Evolutionary conservation across 1,140 invertebrate species (phyloP).

Genomic region (Apis mellifera): Amel_HAv3.1 CM009938.2:3429501-3430000

Average conservation of each 20-base stretch:
- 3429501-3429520: no score
- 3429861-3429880: not conserved
- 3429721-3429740: slow-evolving; percentile 27
- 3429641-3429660: not conserved
- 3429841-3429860: not conserved
- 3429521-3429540: no score
- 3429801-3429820: not conserved
- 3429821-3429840: not conserved
- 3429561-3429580: not conserved
- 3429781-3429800: slow-evolving; percentile 23
- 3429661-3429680: slow-evolving; percentile 24
- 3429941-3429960: no score
- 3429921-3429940: no score
- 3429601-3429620: not conserved
- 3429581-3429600: not conserved
- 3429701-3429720: not conserved
- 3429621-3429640: not conserved
- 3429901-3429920: no score
- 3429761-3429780: slow-evolving; percentile 12
- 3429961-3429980: no score
- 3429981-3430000: no score
- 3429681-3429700: not conserved
- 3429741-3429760: slow-evolving; percentile 2
- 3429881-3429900: no score
- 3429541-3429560: no score